Percentiles rank a stretch among this genome's conserved stretches.
Evolutionary conservation across 2,113 vertebrate genomes (phyloP).

Genomic region (Procavia capensis): DNA sequence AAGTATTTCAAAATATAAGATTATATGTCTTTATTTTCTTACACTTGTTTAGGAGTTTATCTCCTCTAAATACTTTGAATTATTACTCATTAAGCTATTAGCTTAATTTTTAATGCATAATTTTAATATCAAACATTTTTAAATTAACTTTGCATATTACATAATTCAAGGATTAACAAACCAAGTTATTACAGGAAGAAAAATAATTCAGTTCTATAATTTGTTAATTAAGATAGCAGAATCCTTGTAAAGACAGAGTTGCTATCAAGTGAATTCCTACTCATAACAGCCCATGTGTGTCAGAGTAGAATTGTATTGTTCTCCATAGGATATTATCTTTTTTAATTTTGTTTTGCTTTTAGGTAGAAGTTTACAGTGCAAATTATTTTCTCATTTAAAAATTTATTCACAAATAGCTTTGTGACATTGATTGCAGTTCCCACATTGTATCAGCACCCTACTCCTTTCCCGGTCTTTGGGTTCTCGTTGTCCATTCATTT

Average conservation of each 20-base stretch:
- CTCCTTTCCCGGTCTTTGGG: too few relatives aligned
- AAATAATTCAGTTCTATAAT: background rate
- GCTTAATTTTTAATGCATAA: slow-evolving; percentile 26
- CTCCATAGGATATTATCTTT: background rate
- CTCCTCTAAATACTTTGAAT: slow-evolving; percentile 30
- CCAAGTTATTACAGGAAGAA: background rate
- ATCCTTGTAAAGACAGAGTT: background rate
- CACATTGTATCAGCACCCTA: too few relatives aligned
- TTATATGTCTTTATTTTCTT: background rate
- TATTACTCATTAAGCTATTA: slow-evolving; percentile 46
- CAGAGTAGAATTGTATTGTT: background rate
- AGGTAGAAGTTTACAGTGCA: too few relatives aligned
- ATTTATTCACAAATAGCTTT: too few relatives aligned
- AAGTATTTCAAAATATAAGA: slow-evolving; percentile 48
- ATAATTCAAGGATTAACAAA: slow-evolving; percentile 44
- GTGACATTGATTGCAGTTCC: too few relatives aligned
- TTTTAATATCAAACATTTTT: slow-evolving; percentile 48
- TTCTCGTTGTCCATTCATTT: too few relatives aligned
- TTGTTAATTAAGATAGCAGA: background rate
- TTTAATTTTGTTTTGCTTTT: too few relatives aligned
- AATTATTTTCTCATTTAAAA: too few relatives aligned
- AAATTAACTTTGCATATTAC: slow-evolving; percentile 48
- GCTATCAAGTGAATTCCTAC: background rate
- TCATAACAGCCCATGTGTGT: background rate
- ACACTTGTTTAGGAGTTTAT: slow-evolving; percentile 17